A percentile compares a stretch with the other conserved stretches of the same genome.
Conservation (phyloP, 2,888 invertebrate species). For the Timema podura region DNA sequence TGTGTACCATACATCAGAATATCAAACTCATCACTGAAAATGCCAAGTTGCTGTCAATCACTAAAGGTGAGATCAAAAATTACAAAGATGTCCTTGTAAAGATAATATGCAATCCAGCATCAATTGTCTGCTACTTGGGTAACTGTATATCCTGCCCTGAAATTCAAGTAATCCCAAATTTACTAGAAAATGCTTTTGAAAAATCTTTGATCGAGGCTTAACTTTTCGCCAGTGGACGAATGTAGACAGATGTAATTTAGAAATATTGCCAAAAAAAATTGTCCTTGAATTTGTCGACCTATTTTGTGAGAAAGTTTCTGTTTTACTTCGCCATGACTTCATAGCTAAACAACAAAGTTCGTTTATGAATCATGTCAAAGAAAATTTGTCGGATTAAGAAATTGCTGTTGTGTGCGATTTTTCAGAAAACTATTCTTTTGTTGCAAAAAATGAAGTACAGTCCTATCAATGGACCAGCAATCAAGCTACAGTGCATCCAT, state of each 20-base stretch:
- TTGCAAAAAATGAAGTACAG: background rate
- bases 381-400: background rate
- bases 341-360: too few relatives aligned
- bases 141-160: background rate
- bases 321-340: constrained; percentile 2
- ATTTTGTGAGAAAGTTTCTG: background rate
- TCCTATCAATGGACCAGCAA: constrained; percentile 2
- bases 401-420: constrained; percentile 8
- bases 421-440: constrained; percentile 12
- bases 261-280: background rate
- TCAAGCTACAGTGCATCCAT: constrained; percentile 7
- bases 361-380: too few relatives aligned
- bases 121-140: constrained; percentile 7
- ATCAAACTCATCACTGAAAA: background rate
- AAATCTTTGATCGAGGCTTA: too few relatives aligned
- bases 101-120: background rate
- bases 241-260: constrained; percentile 6
- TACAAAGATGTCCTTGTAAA: background rate
- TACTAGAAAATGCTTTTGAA: too few relatives aligned
- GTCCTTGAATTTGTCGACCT: background rate
- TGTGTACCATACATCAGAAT: constrained; percentile 5
- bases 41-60: background rate
- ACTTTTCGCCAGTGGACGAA: background rate
- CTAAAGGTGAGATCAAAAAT: background rate
- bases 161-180: background rate